These are phyloP conservation scores for Aethes cnicana DNA, from an alignment of 2,888 invertebrate species.

Conservation along the genomic window DNA sequence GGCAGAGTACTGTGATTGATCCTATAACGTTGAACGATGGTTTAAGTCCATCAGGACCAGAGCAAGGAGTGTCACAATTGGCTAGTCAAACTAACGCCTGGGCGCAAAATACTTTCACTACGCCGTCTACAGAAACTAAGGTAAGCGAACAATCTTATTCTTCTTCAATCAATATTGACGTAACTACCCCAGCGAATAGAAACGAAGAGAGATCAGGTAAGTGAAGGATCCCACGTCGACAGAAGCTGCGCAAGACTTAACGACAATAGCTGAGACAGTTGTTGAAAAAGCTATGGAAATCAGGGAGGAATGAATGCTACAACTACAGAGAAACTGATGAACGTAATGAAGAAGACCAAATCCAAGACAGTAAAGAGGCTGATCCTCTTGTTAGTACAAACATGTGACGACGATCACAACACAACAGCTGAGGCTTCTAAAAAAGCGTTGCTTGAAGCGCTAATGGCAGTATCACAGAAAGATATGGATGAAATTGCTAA, in stretches of 20 bases:
- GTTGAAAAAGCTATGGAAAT: constrained; percentile 88
- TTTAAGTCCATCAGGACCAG: constrained; percentile 66
- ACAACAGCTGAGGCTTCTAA: constrained; percentile 87
- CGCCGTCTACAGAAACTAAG: constrained; percentile 50
- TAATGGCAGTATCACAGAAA: constrained; percentile 85
- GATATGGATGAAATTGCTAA: constrained; percentile 76
- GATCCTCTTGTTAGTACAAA: constrained; percentile 89
- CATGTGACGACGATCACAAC: constrained; percentile 88
- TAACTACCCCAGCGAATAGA: constrained; percentile 50
- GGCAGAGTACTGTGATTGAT: constrained; percentile 88
- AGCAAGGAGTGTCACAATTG: constrained; percentile 48
- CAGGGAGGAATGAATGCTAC: constrained; percentile 88
- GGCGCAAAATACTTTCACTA: constrained; percentile 53
- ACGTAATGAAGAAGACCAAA: constrained; percentile 91
- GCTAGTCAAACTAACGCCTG: constrained; percentile 55
- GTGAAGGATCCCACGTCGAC: constrained; percentile 65
- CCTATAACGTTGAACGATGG: constrained; percentile 88
- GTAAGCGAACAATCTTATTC: constrained; percentile 60
- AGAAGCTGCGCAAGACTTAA: constrained; percentile 81
- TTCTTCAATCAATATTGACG: constrained; percentile 55
- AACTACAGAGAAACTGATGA: constrained; percentile 87
- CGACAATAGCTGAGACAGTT: constrained; percentile 85
- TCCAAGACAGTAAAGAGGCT: constrained; percentile 89
- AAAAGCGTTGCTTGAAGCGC: constrained; percentile 85
- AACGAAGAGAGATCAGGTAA: constrained; percentile 58